These are phyloP conservation scores for Colaptes auratus DNA, from an alignment of 2,113 vertebrate genomes.

Conservation along the genomic window DNA sequence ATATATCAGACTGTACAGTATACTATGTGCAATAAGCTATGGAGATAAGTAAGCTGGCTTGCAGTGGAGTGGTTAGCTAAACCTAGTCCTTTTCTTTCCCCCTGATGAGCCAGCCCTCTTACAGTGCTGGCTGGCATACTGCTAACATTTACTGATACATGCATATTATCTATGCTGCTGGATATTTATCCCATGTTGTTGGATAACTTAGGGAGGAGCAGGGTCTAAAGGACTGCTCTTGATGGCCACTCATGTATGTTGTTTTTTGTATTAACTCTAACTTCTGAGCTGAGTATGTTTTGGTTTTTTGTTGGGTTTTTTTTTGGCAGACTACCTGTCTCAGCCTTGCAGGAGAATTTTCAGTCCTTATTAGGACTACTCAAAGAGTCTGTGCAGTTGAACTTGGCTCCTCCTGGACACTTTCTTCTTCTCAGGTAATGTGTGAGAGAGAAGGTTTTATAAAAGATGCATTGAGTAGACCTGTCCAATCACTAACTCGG, in stretches of 20 bases:
- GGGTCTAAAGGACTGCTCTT: background rate
- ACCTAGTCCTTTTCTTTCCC: background rate
- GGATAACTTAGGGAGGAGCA: background rate
- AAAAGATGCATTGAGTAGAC: background rate
- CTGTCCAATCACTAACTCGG: background rate
- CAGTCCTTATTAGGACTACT: slow-evolving; percentile 85
- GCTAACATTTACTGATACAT: background rate
- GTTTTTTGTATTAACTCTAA: background rate
- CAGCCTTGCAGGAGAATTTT: slow-evolving; percentile 88
- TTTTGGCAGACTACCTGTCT: slow-evolving; percentile 79
- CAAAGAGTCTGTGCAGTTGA: slow-evolving; percentile 91
- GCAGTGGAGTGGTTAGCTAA: background rate
- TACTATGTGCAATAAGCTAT: background rate
- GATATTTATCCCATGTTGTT: background rate
- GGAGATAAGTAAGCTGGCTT: background rate
- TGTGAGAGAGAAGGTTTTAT: background rate
- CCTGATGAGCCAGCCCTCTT: background rate
- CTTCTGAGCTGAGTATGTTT: background rate
- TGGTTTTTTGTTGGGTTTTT: background rate
- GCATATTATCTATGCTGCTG: background rate
- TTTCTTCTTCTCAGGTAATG: slow-evolving; percentile 93
- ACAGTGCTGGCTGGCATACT: background rate
- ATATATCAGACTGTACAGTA: background rate
- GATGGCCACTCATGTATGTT: background rate
- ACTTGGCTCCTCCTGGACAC: slow-evolving; percentile 90